Evolutionary conservation across 2,797 vertebrate genomes (phyloP).

Genomic region (Taeniopygia guttata): DNA sequence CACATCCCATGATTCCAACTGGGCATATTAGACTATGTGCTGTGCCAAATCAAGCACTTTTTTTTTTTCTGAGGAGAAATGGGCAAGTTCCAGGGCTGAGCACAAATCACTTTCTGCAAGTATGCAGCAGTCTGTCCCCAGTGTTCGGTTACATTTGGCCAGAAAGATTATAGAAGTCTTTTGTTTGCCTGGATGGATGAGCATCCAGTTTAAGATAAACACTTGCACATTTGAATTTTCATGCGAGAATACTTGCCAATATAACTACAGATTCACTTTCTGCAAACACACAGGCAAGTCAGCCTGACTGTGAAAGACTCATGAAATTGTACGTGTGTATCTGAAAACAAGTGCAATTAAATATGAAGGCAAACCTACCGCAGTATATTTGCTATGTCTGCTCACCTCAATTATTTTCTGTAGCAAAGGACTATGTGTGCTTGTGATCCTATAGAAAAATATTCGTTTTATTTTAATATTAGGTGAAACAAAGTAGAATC

Average conservation of each 20-base stretch:
- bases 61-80: background rate
- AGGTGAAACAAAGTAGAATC: background rate
- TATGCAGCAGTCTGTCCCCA: background rate
- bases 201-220: conserved; percentile 15
- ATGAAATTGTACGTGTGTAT: background rate
- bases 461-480: background rate
- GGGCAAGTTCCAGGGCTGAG: background rate
- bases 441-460: background rate
- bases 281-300: background rate
- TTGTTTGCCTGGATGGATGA: conserved; percentile 5
- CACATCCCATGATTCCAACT: background rate
- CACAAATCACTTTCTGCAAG: background rate
- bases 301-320: background rate
- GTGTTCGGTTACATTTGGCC: background rate
- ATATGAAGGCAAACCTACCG: background rate
- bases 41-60: background rate
- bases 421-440: background rate
- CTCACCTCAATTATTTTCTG: background rate
- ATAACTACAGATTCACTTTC: background rate
- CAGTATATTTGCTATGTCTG: background rate
- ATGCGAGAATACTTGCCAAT: background rate
- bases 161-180: conserved; percentile 17
- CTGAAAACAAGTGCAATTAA: conserved; percentile 28
- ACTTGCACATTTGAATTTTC: conserved; percentile 23
- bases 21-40: background rate